Conservation (phyloP, 2,888 invertebrate genomes). For the Ferdinandea cuprea region DNA sequence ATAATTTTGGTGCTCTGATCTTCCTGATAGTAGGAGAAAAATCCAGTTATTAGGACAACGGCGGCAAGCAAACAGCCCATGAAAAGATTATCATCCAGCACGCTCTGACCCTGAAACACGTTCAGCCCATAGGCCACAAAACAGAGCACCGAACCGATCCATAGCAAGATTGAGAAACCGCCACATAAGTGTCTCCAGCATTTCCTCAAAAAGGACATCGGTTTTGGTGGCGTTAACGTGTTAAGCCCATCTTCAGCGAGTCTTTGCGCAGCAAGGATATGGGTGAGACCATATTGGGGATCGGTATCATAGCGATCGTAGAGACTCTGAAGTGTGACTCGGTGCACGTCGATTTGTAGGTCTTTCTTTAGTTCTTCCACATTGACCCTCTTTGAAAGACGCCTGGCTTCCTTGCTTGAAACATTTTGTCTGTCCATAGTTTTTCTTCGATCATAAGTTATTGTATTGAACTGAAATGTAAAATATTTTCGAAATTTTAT, state of each 20-base stretch:
- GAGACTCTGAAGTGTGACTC: slow-evolving; percentile 94
- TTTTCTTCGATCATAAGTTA: not conserved
- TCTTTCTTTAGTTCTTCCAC: slow-evolving; percentile 48
- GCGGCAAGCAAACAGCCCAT: slow-evolving; percentile 87
- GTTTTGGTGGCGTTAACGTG: slow-evolving; percentile 88
- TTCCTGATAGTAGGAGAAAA: slow-evolving; percentile 87
- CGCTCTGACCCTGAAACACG: slow-evolving; percentile 83
- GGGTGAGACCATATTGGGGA: slow-evolving; percentile 88
- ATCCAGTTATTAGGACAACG: slow-evolving; percentile 88
- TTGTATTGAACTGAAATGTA: no score
- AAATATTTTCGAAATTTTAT: no score
- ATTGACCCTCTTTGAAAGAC: not conserved
- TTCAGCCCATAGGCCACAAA: slow-evolving; percentile 85
- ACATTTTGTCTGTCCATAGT: not conserved
- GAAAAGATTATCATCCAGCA: slow-evolving; percentile 85
- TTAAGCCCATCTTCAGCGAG: slow-evolving; percentile 87
- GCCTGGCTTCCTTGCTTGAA: not conserved
- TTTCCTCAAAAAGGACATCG: slow-evolving; percentile 88
- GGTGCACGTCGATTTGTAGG: slow-evolving; percentile 69
- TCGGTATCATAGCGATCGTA: slow-evolving; percentile 96
- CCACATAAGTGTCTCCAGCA: slow-evolving; percentile 85
- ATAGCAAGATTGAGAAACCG: slow-evolving; percentile 91
- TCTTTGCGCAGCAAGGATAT: slow-evolving; percentile 84
- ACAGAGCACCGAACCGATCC: slow-evolving; percentile 90
- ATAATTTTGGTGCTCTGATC: slow-evolving; percentile 87